phyloP scores from a whole-genome alignment of 2,888 invertebrate genomes.

The Epiblema foenella region DNA sequence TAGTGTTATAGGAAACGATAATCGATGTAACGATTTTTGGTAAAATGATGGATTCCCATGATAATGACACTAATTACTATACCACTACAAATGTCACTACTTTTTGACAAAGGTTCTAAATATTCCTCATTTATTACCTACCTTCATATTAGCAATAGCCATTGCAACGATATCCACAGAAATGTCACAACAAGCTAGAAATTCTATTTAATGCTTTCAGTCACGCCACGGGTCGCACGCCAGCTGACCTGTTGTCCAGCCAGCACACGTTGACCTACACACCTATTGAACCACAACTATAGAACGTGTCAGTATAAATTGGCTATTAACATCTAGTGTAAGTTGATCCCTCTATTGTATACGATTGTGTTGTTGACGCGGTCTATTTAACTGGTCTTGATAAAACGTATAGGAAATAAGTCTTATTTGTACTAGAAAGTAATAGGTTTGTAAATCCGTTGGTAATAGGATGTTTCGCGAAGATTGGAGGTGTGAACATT shows the following conservation, averaged over 20 bases:
- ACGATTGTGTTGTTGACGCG: background rate
- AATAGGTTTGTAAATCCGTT: constrained; percentile 28
- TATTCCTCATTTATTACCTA: too few relatives aligned
- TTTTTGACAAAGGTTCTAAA: too few relatives aligned
- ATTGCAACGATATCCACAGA: background rate
- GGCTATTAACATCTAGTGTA: background rate
- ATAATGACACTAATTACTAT: too few relatives aligned
- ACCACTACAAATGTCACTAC: too few relatives aligned
- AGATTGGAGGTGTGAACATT: constrained; percentile 15
- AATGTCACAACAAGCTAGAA: constrained; percentile 20
- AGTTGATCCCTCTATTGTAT: background rate
- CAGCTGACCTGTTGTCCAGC: constrained; percentile 21
- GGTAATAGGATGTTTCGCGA: constrained; percentile 13
- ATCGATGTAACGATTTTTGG: too few relatives aligned
- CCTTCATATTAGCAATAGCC: background rate
- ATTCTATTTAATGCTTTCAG: constrained; percentile 8
- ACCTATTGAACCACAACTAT: background rate
- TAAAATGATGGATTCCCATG: too few relatives aligned
- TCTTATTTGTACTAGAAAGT: constrained; percentile 24
- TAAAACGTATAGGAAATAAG: constrained; percentile 17
- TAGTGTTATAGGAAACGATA: too few relatives aligned
- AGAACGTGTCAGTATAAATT: background rate
- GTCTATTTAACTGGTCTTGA: background rate
- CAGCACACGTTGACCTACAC: background rate
- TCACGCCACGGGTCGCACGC: constrained; percentile 33